phyloP scores from a whole-genome alignment of 2,113 vertebrate species.

The Gopherus flavomarginatus region DNA sequence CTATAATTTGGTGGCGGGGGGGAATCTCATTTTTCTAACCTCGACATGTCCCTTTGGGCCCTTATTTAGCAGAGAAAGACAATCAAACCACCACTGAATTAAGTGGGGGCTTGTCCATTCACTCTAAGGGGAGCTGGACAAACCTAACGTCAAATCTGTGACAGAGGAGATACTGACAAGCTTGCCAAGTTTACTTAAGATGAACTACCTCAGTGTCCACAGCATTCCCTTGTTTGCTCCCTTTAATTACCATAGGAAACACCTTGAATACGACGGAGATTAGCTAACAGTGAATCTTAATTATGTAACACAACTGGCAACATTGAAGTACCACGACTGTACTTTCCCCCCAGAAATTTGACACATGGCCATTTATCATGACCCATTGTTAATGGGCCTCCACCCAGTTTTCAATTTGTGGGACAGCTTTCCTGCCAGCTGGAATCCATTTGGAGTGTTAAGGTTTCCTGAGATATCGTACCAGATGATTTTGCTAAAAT shows the following conservation, averaged over 20 bases:
- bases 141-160: neutral
- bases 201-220: rapidly evolving
- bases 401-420: conserved; percentile 64
- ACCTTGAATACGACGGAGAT: neutral
- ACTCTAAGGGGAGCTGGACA: neutral
- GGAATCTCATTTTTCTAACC: conserved; percentile 11
- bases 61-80: neutral
- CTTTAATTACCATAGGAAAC: neutral
- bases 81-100: neutral
- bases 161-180: neutral
- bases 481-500: neutral
- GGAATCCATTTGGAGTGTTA: conserved; percentile 64
- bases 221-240: neutral
- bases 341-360: conserved; percentile 48
- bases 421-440: conserved; percentile 58
- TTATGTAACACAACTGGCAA: neutral
- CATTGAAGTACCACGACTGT: neutral
- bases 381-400: conserved; percentile 69
- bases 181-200: neutral
- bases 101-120: neutral
- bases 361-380: conserved; percentile 63
- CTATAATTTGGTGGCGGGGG: neutral
- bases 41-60: conserved; percentile 33
- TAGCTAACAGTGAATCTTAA: neutral
- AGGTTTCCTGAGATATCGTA: conserved; percentile 22